These are phyloP conservation scores for Malurus elegans DNA, from an alignment of 2,113 vertebrate species.

Conservation along the genomic window DNA sequence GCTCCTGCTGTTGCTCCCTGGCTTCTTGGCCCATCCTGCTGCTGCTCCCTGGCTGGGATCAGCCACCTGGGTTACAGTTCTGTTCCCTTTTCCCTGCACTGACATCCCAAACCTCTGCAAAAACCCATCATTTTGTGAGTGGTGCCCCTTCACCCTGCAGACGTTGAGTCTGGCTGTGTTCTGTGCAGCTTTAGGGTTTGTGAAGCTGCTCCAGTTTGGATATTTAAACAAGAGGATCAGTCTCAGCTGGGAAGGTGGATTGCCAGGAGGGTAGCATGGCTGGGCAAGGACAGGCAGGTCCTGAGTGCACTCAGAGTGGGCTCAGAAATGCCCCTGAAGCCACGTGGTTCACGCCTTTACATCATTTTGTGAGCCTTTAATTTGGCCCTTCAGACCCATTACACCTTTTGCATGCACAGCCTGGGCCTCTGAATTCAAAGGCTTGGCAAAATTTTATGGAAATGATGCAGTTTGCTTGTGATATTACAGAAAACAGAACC, in stretches of 20 bases:
- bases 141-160: conserved; percentile 42
- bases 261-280: background rate
- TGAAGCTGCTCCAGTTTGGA: conserved; percentile 9
- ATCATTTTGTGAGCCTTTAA: background rate
- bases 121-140: background rate
- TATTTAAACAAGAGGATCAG: background rate
- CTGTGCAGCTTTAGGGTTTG: background rate
- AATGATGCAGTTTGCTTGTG: background rate
- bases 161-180: background rate
- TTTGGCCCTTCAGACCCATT: background rate
- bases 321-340: background rate
- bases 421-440: background rate
- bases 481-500: background rate
- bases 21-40: conserved; percentile 50
- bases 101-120: conserved; percentile 28
- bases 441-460: background rate
- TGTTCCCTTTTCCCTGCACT: conserved; percentile 38
- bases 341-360: background rate
- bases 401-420: background rate
- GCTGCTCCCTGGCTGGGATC: conserved; percentile 41
- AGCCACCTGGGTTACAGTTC: conserved; percentile 25
- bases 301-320: background rate
- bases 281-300: background rate
- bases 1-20: conserved; percentile 41
- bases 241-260: accelerated